Conservation (phyloP, 2,113 vertebrate genomes). For the Notarius lentiginosus region DNA sequence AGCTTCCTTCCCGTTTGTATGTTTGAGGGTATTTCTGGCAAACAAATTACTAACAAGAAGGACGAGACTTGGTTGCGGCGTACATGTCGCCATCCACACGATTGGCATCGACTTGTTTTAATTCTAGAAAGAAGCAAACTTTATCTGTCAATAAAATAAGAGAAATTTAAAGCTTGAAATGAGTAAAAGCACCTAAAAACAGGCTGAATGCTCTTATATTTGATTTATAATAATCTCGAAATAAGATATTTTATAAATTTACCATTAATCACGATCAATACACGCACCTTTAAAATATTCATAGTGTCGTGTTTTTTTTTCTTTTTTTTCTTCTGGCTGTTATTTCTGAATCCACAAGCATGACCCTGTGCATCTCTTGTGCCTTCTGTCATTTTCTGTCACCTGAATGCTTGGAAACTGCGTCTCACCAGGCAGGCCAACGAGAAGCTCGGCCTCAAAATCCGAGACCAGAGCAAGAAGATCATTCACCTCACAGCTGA, state of each 20-base stretch:
- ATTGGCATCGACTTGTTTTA: not conserved
- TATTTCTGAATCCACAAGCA: not conserved
- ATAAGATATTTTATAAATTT: not conserved
- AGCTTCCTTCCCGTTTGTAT: not conserved
- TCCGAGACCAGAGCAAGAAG: conserved; percentile 72
- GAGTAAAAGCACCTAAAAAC: not conserved
- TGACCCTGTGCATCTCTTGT: not conserved
- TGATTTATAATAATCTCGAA: not conserved
- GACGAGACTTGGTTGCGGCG: too few species aligned
- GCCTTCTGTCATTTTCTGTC: not conserved
- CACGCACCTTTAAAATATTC: not conserved
- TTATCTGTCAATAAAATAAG: not conserved
- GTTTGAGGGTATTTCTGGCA: not conserved
- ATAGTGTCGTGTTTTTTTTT: too few species aligned
- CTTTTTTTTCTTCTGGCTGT: not conserved
- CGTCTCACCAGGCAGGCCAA: conserved; percentile 67
- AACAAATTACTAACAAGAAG: too few species aligned
- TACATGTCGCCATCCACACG: too few species aligned
- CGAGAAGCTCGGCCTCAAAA: conserved; percentile 71
- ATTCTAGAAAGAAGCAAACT: not conserved
- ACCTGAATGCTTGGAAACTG: not conserved
- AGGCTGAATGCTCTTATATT: not conserved
- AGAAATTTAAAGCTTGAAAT: too few species aligned
- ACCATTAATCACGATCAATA: not conserved
- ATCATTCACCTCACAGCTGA: conserved; percentile 70